Base-by-base conservation (phyloP, 2,113 vertebrate genomes). In the Etheostoma spectabile region DNA sequence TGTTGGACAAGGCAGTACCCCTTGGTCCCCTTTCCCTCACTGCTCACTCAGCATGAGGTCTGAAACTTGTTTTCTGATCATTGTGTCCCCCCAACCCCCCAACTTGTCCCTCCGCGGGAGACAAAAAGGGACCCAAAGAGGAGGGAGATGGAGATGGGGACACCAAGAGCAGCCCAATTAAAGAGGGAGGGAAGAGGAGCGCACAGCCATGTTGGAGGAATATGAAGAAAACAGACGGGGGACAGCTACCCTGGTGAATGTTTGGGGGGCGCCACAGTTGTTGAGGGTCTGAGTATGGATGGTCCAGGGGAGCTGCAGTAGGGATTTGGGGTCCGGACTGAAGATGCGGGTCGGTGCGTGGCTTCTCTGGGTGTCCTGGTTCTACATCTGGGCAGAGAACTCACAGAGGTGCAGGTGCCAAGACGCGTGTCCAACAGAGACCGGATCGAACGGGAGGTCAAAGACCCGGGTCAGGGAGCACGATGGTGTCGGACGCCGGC, bases 31-130 rank as follows among this genome's bases (percentile, higher is more conserved):
- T 92, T 91, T 88, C 88, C 88, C 81, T 92, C 88, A 84, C 85
- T 90, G 77, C 59, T 78, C 87, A 82, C 95, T 71, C 96, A 96
- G 96, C 95, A 96, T 96, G 96, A 93, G 93, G 95, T 94, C 95
- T 92, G 91, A 91, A 94, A 94, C 93, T 95, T 94, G 92, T 95
- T 94, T 96, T 95, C 93, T 93, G 92, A 93, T 94, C 91, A 94
- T 93, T 95, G 92, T 95, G 90, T 74, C 80, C 71, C 83, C 72
- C 89, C 75, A 87, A 69, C 89, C 75, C 74, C 89, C 77, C 88
- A 93, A 83, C 80, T 89, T 93, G 88, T 81, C 88, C 90, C 84
- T 89, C 79, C 77, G 90, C 80, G 68, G 91, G 88, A 77, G 90
- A 63, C 83, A 84, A 89, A 89, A 86, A 90, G 77, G 88, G 90